A percentile compares a stretch with the other conserved stretches of the same genome.
Conservation (phyloP, 2,797 vertebrate species). For the Ptychobarbus kaznakovi region DNA sequence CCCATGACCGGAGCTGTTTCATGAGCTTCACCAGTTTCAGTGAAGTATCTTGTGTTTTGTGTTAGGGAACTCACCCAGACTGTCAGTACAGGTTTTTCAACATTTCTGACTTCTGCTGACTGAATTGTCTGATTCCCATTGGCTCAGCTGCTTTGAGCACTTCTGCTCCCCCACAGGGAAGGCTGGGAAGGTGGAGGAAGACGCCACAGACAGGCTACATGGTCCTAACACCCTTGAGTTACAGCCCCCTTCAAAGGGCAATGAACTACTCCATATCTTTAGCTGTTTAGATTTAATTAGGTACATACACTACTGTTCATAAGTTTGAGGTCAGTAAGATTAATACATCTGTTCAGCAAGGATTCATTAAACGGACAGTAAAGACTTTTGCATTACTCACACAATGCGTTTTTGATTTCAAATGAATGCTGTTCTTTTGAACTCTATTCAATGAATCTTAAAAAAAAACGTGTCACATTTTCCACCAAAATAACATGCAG, state of each 20-base stretch:
- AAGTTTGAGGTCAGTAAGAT: no score
- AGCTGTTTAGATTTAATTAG: not conserved
- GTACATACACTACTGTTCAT: not conserved
- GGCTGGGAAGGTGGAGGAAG: conserved; percentile 16
- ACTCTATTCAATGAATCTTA: not conserved
- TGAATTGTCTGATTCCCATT: conserved; percentile 57
- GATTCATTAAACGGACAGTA: not conserved
- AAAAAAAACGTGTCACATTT: not conserved
- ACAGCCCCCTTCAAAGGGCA: not conserved
- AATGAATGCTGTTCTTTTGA: not conserved
- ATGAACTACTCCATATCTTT: not conserved
- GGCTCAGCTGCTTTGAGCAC: conserved; percentile 64
- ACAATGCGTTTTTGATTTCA: not conserved
- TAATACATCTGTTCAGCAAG: not conserved
- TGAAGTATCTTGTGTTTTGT: conserved; percentile 41
- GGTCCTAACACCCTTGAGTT: conserved; percentile 50
- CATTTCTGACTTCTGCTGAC: conserved; percentile 66
- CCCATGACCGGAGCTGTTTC: conserved; percentile 22
- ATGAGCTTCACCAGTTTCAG: conserved; percentile 21
- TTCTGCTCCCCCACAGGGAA: conserved; percentile 48
- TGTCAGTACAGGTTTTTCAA: conserved; percentile 68
- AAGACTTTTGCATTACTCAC: not conserved
- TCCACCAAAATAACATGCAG: not conserved
- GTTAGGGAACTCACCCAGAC: conserved; percentile 52
- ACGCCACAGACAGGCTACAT: conserved; percentile 21